Base-by-base conservation (phyloP, 1,140 invertebrate genomes). In the Zaprionus nigranus region DNA sequence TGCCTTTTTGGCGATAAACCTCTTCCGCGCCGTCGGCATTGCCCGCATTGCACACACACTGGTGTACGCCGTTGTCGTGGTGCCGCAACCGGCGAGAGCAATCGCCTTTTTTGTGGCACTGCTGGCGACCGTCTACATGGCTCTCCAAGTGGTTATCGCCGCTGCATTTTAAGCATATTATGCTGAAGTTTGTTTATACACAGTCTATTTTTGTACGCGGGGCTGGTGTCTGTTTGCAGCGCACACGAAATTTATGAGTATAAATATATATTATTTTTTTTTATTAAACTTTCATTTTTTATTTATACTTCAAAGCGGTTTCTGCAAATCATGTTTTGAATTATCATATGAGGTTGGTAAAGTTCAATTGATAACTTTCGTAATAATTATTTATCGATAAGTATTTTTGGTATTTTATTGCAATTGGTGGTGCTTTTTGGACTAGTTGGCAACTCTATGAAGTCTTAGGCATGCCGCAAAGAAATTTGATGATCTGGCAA, bases 21-120 rank as follows among this genome's bases (percentile, higher is more conserved):
- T 96, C 11, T 96, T 96, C 87, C 93, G 94, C 53, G 78, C 93
- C 1, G 96, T 95, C 82, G 94, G 94, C 2, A 79, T 94, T n/a
- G 73, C 93, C 0, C 92, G 96, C 76, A 90, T 96, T 56, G 68
- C 85, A 4, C 95, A 96, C 78, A 96, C 95, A 0, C 34, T 96
- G 7, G 93, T 94, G 2, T 96, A 96, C 73, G 93, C 93, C 61
- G 85, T 94, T 67, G 85, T 90, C 0, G 92, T 94, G 0, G 64
- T 94, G 22, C 93, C 94, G 28, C 95, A 96, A 81, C 96, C 96
- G 0, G 78, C 93, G 2, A 93, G 96, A 77, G 94, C 91, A 0
- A 56, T 96, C 4, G 58, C 92, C 46, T 96, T 94, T 75, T 91
- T 93, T 36, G 85, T 93, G 11, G 95, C 94, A 2, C 87, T 91